A percentile compares a stretch with the other conserved stretches of the same genome.
phyloP scores from a whole-genome alignment of 2,113 vertebrate genomes.

The human (Homo sapiens) region DNA sequence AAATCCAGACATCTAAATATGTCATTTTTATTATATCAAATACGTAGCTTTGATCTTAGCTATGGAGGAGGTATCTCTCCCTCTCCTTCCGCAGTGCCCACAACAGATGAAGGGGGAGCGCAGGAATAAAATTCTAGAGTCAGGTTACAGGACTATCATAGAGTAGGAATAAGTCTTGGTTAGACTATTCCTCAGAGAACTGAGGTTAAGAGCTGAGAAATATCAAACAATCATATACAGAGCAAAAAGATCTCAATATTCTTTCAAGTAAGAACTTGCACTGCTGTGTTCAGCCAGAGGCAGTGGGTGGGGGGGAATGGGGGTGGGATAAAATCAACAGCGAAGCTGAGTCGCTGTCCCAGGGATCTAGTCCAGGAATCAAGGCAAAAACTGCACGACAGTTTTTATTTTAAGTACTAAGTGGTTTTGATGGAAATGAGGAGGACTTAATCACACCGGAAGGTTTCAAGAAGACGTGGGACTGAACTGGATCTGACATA shows the following conservation, averaged over 20 bases:
- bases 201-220: not conserved
- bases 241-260: not conserved
- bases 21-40: not conserved
- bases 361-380: not conserved
- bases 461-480: not conserved
- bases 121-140: not conserved
- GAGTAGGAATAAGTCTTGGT: not conserved
- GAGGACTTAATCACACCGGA: not conserved
- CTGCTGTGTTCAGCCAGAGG: not conserved
- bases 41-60: not conserved
- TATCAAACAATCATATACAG: not conserved
- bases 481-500: not conserved
- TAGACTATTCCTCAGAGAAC: not conserved
- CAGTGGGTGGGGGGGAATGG: not conserved
- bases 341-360: not conserved
- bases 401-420: not conserved
- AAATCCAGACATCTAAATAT: not conserved
- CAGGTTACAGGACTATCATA: not conserved
- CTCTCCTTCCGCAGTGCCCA: not conserved
- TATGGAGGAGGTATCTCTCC: not conserved
- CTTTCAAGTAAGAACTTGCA: not conserved
- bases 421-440: not conserved
- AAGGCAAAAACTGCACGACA: not conserved
- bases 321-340: no score
- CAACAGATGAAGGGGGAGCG: not conserved